These are phyloP conservation scores for Opisthocomus hoazin DNA, from an alignment of 2,113 vertebrate genomes.

Conservation along the genomic window DNA sequence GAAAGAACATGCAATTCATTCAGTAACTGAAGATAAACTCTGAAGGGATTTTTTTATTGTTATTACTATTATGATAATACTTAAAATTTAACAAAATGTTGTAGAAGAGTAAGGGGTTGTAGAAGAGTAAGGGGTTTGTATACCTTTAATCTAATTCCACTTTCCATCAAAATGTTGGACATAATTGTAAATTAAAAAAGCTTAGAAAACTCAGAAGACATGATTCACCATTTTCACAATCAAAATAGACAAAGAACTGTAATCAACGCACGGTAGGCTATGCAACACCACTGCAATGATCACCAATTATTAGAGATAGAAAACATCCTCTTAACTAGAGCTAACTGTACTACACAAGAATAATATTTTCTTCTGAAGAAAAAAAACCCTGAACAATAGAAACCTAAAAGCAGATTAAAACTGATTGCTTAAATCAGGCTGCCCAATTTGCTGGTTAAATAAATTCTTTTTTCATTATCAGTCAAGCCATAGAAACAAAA, in stretches of 20 bases:
- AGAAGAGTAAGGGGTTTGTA: not conserved
- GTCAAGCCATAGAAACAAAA: not conserved
- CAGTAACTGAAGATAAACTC: not conserved
- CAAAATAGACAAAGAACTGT: not conserved
- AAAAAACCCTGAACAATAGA: not conserved
- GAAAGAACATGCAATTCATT: not conserved
- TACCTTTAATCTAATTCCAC: not conserved
- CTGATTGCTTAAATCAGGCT: not conserved
- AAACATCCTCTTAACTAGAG: not conserved
- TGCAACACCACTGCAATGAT: not conserved
- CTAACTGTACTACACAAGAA: not conserved
- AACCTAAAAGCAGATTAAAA: not conserved
- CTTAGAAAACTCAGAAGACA: not conserved
- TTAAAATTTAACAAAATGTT: not conserved
- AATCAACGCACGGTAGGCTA: not conserved
- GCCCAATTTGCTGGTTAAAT: not conserved
- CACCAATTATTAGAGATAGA: not conserved
- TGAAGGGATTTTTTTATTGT: not conserved
- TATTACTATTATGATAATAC: not conserved
- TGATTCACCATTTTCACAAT: not conserved
- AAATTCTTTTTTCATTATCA: not conserved
- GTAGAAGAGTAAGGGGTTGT: not conserved
- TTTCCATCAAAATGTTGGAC: not conserved
- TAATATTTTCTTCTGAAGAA: not conserved
- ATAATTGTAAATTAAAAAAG: not conserved